These are phyloP conservation scores for Hippopotamus amphibius DNA, from an alignment of 2,113 vertebrate genomes.

Conservation along the genomic window DNA sequence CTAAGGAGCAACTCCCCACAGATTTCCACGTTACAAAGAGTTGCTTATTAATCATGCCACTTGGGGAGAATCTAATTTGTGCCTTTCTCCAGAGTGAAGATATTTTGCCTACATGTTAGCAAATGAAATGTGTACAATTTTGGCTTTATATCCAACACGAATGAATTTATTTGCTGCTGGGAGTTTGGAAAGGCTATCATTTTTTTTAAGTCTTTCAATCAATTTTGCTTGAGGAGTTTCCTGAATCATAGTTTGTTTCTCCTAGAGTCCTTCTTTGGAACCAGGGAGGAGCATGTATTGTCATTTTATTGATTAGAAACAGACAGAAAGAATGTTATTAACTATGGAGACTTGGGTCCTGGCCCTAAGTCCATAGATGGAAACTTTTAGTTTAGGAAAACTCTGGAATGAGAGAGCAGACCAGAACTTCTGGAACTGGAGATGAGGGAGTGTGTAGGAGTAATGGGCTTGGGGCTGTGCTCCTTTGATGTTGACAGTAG, in stretches of 20 bases:
- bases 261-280: neutral
- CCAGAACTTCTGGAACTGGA: neutral
- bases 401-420: neutral
- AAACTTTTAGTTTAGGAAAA: neutral
- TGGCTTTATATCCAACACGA: neutral
- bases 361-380: neutral
- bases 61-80: neutral
- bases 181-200: neutral
- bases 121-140: neutral
- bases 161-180: neutral
- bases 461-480: neutral
- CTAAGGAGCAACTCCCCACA: slow-evolving; percentile 46
- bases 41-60: neutral
- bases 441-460: neutral
- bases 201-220: neutral
- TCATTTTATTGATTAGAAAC: neutral
- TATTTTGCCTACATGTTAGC: neutral
- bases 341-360: neutral
- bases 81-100: neutral
- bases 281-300: neutral
- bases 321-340: neutral
- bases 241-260: slow-evolving; percentile 41
- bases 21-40: neutral
- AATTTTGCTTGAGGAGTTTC: neutral
- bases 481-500: neutral